These are phyloP conservation scores for Erebia epiphron DNA, from an alignment of 2,888 invertebrate genomes.

Conservation along the genomic window DNA sequence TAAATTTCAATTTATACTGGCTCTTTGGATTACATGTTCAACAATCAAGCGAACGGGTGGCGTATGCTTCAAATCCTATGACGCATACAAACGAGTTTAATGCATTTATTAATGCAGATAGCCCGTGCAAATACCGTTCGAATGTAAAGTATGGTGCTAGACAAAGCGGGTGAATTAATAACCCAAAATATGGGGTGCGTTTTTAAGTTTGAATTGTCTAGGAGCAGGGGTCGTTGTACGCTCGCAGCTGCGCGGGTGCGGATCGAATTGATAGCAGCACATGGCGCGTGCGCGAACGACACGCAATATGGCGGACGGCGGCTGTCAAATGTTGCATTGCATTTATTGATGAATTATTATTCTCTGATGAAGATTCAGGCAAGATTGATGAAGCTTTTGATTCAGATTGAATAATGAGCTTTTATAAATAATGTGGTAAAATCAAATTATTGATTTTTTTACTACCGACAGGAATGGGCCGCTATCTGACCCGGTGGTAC, in stretches of 20 bases:
- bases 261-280: conserved; percentile 76
- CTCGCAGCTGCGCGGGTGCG: conserved; percentile 75
- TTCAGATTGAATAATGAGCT: neutral
- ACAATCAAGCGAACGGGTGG: conserved; percentile 10
- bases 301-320: conserved; percentile 48
- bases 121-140: conserved; percentile 64
- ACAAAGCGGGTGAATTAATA: conserved; percentile 74
- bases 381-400: no score
- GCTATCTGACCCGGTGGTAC: no score
- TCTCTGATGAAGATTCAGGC: no score
- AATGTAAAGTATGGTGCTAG: conserved; percentile 60
- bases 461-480: no score
- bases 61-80: conserved; percentile 12
- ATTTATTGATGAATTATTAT: conserved; percentile 15
- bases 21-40: conserved; percentile 22
- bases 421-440: neutral
- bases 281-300: conserved; percentile 60
- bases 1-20: conserved; percentile 25
- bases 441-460: no score
- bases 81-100: conserved; percentile 51
- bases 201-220: conserved; percentile 58
- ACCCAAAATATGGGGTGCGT: conserved; percentile 67
- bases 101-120: conserved; percentile 67
- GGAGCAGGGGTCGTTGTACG: conserved; percentile 61
- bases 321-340: conserved; percentile 33